These are phyloP conservation scores for Phthorimaea operculella DNA, from an alignment of 1,140 invertebrate genomes.

Conservation along the genomic window DNA sequence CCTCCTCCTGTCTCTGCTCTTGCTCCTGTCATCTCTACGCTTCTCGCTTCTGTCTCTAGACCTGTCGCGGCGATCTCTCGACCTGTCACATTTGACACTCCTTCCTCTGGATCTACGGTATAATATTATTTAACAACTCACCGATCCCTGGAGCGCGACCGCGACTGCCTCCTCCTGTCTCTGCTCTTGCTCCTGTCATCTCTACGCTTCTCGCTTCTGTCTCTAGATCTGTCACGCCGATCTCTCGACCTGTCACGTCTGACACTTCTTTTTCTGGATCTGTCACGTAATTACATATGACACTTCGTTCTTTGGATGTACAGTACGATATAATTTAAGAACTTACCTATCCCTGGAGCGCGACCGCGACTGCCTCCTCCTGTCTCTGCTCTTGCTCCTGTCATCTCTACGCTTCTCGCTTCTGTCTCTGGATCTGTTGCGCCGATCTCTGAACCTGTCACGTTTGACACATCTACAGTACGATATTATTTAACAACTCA, in stretches of 20 bases:
- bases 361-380: constrained; percentile 19
- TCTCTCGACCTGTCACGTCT: not conserved
- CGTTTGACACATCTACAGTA: not conserved
- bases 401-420: constrained; percentile 27
- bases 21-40: constrained; percentile 22
- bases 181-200: constrained; percentile 18
- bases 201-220: constrained; percentile 25
- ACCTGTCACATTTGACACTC: not conserved
- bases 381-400: constrained; percentile 16
- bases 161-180: constrained; percentile 19
- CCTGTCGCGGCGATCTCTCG: not conserved
- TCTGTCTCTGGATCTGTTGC: too few species aligned
- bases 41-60: constrained; percentile 23
- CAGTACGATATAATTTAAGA: too few species aligned
- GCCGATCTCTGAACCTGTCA: too few species aligned
- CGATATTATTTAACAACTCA: too few species aligned
- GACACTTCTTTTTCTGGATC: not conserved
- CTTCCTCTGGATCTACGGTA: too few species aligned
- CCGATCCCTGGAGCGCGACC: constrained; percentile 12
- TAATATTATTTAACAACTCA: too few species aligned
- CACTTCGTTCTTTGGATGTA: not conserved
- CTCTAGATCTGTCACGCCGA: constrained; percentile 4
- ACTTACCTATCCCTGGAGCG: constrained; percentile 10
- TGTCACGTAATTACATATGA: not conserved
- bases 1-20: constrained; percentile 16